Evolutionary conservation across 1,140 invertebrate genomes (phyloP), one percentile per base, ranked within the genome.

Genomic region (Agrypnia vestita): DNA sequence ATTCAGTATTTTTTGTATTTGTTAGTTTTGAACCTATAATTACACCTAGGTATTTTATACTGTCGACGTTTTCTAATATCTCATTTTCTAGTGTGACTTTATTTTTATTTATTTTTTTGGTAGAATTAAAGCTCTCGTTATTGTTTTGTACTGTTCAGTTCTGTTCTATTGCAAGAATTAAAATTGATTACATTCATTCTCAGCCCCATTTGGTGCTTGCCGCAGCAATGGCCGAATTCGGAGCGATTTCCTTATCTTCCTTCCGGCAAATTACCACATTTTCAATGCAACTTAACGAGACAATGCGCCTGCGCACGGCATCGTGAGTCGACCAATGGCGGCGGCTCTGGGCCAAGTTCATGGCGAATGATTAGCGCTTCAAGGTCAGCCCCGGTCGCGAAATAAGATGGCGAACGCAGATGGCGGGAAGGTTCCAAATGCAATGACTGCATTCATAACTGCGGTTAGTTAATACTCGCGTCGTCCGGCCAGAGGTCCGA

Each of bases 301-400:
- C 46, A 71, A 25, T 25, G 56, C 73, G 73, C 73, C 7, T 61
- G 73, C 73, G 56, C 73, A 76, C 73, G 73, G 55, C 21, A 67
- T 77, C 61, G 10, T 21, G 35, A 46, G 9, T 47, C 75, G 44
- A 21, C 75, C 59, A 43, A 67, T 61, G 21, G 62, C 61, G 56
- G 44, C 53, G 47, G 47, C 77, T 82, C 80, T 82, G 80, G 80
- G 77, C 78, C 80, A 82, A 82, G 80, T 82, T 82, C 80, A 82
- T 43, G 80, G 80, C 71, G 62, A 69, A 69, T 15, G 64, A 82
- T 82, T 79, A 82, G 73, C 77, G 17, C 47, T 72, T 49, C 80
- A 82, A 82, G 80, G 80, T 82, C 78, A 82, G 77, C 76, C 76
- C 51, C 55, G 62, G 53, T 51, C 55, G 49, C 12, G 12, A 17